A percentile compares a stretch with the other conserved stretches of the same genome.
phyloP scores from a whole-genome alignment of 2,797 vertebrate genomes.

The Todus mexicanus region DNA sequence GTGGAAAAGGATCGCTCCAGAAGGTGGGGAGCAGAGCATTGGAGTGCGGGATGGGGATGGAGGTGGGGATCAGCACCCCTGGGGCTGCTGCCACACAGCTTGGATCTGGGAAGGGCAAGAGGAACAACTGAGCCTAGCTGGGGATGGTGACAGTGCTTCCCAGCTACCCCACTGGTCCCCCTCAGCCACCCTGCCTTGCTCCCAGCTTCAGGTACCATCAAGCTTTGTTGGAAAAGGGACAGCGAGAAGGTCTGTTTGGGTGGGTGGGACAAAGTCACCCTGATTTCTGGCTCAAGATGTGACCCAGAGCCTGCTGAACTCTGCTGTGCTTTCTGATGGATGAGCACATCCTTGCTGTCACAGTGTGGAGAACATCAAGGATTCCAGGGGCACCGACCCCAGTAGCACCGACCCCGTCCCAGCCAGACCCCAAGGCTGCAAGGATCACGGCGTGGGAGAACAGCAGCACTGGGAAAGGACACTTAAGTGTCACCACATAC shows the following conservation, averaged over 20 bases:
- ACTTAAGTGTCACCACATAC: background rate
- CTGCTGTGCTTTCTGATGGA: background rate
- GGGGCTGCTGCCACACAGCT: background rate
- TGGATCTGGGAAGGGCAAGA: background rate
- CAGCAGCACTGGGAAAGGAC: background rate
- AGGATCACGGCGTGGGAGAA: background rate
- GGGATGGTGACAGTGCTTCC: background rate
- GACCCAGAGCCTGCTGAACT: background rate
- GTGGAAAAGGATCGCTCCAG: background rate
- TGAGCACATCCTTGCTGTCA: background rate
- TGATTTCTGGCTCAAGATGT: background rate
- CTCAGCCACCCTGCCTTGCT: background rate
- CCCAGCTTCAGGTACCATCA: background rate
- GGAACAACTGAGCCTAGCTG: background rate
- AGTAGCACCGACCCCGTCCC: background rate
- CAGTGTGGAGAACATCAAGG: rapidly evolving
- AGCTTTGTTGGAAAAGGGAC: background rate
- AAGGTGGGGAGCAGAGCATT: background rate
- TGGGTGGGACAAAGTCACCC: background rate
- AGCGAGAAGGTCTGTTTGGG: rapidly evolving
- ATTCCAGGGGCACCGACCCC: rapidly evolving
- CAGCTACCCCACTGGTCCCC: rapidly evolving
- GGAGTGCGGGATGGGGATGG: background rate
- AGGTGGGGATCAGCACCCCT: background rate
- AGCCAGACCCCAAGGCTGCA: rapidly evolving